Evolutionary conservation across 1,140 invertebrate genomes (phyloP).

Genomic region (Drosophila kurseongensis): DNA sequence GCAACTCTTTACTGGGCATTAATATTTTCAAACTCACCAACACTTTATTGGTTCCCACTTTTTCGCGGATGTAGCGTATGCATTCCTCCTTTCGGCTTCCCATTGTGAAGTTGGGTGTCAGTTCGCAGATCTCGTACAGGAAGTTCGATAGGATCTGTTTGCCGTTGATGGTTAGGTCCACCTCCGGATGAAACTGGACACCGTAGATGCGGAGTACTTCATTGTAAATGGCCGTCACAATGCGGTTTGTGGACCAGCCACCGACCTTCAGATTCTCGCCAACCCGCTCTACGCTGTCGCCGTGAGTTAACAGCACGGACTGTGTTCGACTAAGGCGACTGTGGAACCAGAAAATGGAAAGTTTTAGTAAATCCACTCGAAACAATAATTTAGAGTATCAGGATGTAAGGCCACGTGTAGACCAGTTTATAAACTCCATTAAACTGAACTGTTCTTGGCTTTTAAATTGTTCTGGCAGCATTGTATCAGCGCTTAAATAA

Average conservation of each 20-base stretch:
- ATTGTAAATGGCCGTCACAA: slow-evolving; percentile 95
- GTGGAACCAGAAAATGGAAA: slow-evolving; percentile 38
- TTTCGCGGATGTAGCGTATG: slow-evolving; percentile 95
- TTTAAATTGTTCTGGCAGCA: slow-evolving; percentile 72
- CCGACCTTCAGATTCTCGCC: slow-evolving; percentile 94
- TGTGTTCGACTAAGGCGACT: slow-evolving; percentile 95
- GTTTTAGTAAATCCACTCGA: not conserved
- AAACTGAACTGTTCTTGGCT: slow-evolving; percentile 77
- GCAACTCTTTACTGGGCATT: not conserved
- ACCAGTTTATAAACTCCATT: slow-evolving; percentile 66
- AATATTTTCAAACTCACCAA: slow-evolving; percentile 88
- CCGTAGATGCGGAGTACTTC: slow-evolving; percentile 97
- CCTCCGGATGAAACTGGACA: slow-evolving; percentile 98
- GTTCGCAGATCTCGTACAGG: slow-evolving; percentile 94
- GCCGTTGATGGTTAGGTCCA: slow-evolving; percentile 96
- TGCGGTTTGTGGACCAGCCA: slow-evolving; percentile 92
- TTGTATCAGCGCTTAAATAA: slow-evolving; percentile 78
- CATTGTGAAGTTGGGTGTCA: slow-evolving; percentile 95
- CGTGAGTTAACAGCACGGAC: slow-evolving; percentile 97
- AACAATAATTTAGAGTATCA: not conserved
- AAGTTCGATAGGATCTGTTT: slow-evolving; percentile 97
- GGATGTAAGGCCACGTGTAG: slow-evolving; percentile 82
- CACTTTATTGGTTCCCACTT: slow-evolving; percentile 96
- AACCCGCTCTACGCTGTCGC: slow-evolving; percentile 96
- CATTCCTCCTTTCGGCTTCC: slow-evolving; percentile 95